These are phyloP conservation scores for Apodemia mormo DNA, from an alignment of 2,888 invertebrate species.

Conservation along the genomic window DNA sequence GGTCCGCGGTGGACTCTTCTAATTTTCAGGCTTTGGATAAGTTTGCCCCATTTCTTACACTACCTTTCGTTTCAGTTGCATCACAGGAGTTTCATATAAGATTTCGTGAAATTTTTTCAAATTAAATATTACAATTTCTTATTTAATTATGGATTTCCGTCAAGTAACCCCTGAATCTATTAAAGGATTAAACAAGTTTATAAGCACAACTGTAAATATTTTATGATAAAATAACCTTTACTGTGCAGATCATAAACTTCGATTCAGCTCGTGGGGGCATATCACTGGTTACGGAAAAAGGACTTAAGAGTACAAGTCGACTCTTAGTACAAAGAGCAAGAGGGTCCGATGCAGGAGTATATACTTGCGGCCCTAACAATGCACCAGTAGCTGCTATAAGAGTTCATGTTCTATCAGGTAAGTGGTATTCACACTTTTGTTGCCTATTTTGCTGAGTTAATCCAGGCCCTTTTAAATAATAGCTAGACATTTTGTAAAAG, in stretches of 20 bases:
- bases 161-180: too few species aligned
- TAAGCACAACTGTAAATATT: background rate
- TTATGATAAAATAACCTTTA: conserved; percentile 19
- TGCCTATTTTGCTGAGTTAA: background rate
- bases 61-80: too few species aligned
- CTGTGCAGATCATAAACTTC: conserved; percentile 90
- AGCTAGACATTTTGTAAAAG: too few species aligned
- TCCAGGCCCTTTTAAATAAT: too few species aligned
- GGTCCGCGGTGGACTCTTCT: too few species aligned
- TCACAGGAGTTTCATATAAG: too few species aligned
- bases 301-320: conserved; percentile 90
- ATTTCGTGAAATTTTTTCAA: too few species aligned
- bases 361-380: conserved; percentile 93
- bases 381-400: conserved; percentile 89
- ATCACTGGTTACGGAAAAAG: conserved; percentile 93
- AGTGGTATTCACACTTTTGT: conserved; percentile 30
- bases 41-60: too few species aligned
- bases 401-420: conserved; percentile 93
- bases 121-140: too few species aligned
- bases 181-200: too few species aligned
- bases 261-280: conserved; percentile 94
- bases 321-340: conserved; percentile 91
- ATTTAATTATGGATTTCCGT: too few species aligned
- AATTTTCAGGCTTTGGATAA: too few species aligned
- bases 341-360: conserved; percentile 90